Conservation (phyloP, 23 tunicate species). For the Corella eumyota region DNA sequence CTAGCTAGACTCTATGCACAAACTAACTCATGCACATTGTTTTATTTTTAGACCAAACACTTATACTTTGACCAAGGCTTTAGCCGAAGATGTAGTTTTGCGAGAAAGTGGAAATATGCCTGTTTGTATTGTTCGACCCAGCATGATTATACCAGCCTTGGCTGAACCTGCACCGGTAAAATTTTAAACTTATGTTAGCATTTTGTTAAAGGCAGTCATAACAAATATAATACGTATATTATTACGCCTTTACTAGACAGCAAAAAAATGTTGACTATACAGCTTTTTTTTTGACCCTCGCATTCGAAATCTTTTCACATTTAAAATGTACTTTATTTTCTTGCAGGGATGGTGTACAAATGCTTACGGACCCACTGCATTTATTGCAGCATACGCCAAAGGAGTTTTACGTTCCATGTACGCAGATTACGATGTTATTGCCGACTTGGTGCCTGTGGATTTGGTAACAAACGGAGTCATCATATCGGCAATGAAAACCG, state of each 20-base stretch:
- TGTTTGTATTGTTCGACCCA: slow-evolving; percentile 69
- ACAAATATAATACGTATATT: too few species aligned
- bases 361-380: slow-evolving; percentile 33
- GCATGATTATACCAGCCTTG: slow-evolving; percentile 74
- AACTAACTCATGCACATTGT: too few species aligned
- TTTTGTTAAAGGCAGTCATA: too few species aligned
- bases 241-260: too few species aligned
- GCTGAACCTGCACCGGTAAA: slow-evolving; percentile 76
- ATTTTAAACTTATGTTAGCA: too few species aligned
- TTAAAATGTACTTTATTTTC: too few species aligned
- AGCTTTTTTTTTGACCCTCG: too few species aligned
- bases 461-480: slow-evolving; percentile 18
- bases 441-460: slow-evolving; percentile 31
- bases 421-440: slow-evolving; percentile 8
- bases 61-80: slow-evolving; percentile 82
- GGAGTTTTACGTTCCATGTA: slow-evolving; percentile 15
- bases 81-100: slow-evolving; percentile 76
- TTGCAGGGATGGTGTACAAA: slow-evolving; percentile 35
- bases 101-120: slow-evolving; percentile 66
- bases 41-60: slow-evolving; percentile 79
- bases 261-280: too few species aligned
- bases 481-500: slow-evolving; percentile 30
- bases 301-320: too few species aligned
- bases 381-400: slow-evolving; percentile 23
- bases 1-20: too few species aligned